Percentiles rank a stretch among this genome's conserved stretches.
phyloP scores from a whole-genome alignment of 2,888 invertebrate species.

The Choreutis nemorana region DNA sequence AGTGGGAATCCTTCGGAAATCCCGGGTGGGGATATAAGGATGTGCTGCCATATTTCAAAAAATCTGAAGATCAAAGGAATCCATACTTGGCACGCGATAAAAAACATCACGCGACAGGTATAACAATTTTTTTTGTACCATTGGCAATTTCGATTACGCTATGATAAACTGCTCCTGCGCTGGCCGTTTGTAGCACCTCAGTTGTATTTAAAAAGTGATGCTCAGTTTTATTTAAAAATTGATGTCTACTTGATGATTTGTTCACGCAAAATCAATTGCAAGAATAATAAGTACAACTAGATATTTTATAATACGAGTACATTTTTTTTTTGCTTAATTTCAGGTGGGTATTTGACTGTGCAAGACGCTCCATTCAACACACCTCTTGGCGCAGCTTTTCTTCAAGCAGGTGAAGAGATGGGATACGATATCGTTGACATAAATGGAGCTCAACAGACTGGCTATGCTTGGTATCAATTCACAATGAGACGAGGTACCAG shows the following conservation, averaged over 20 bases:
- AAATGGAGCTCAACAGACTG: conserved; percentile 87
- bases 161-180: too few relatives aligned
- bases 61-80: conserved; percentile 88
- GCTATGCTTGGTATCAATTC: conserved; percentile 86
- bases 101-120: conserved; percentile 76
- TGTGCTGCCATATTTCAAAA: conserved; percentile 83
- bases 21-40: conserved; percentile 89
- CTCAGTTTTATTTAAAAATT: conserved; percentile 3
- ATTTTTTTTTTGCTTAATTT: too few relatives aligned
- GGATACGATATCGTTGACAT: conserved; percentile 87
- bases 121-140: conserved; percentile 1
- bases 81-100: conserved; percentile 82
- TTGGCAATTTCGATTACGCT: conserved; percentile 4
- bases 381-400: conserved; percentile 82
- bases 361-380: conserved; percentile 83
- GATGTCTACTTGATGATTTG: too few relatives aligned
- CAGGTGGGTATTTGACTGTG: conserved; percentile 79
- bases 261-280: too few relatives aligned
- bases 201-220: neutral
- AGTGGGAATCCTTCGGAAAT: conserved; percentile 87
- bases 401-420: conserved; percentile 92
- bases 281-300: too few relatives aligned
- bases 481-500: conserved; percentile 87
- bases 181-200: too few relatives aligned
- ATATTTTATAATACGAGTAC: too few relatives aligned